phyloP scores from a whole-genome alignment of 2,113 vertebrate genomes.

The Struthidea cinerea region DNA sequence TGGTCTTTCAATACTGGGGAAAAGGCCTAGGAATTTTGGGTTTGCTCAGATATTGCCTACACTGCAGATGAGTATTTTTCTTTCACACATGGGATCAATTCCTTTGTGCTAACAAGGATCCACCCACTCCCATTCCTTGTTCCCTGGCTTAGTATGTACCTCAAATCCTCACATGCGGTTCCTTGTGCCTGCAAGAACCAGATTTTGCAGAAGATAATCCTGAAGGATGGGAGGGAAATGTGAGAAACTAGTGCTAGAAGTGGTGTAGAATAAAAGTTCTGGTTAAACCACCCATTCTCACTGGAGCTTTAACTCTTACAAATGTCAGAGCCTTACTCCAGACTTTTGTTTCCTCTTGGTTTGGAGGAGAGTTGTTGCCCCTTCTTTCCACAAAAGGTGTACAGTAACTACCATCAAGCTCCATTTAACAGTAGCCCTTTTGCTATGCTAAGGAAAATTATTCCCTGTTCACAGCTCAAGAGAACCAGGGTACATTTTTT shows the following conservation, averaged over 20 bases:
- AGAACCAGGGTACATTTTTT: background rate
- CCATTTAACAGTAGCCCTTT: background rate
- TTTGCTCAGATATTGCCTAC: background rate
- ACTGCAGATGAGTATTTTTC: background rate
- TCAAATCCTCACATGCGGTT: background rate
- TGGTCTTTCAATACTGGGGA: background rate
- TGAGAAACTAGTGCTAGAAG: background rate
- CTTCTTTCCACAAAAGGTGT: background rate
- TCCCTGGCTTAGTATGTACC: background rate
- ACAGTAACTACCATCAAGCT: background rate
- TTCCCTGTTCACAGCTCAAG: background rate
- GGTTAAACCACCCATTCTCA: background rate
- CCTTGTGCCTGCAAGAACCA: background rate
- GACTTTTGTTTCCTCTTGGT: background rate
- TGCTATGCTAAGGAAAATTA: background rate
- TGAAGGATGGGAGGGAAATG: background rate
- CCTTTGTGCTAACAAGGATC: background rate
- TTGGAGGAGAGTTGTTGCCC: background rate
- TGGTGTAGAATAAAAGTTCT: background rate
- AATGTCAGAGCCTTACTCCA: background rate
- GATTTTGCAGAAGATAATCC: conserved; percentile 14
- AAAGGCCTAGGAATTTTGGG: background rate
- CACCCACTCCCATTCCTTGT: background rate
- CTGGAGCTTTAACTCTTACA: background rate
- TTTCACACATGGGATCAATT: background rate